Evolutionary conservation across 2,113 vertebrate species (phyloP).

Genomic region (Syngnathus scovelli): DNA sequence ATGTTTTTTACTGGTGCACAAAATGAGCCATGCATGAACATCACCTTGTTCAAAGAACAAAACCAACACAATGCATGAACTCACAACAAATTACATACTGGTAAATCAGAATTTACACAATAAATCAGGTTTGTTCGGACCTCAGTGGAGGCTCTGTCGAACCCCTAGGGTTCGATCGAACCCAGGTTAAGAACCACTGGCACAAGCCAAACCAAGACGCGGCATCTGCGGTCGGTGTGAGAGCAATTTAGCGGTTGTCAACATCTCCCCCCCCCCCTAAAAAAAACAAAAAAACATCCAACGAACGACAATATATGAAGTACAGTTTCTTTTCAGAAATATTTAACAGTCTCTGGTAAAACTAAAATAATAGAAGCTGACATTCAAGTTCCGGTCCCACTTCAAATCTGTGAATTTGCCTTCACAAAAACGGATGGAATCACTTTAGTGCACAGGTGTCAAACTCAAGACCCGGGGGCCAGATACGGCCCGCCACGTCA

Average conservation of each 20-base stretch:
- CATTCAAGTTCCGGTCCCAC: conserved; percentile 70
- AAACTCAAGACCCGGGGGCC: too few relatives aligned
- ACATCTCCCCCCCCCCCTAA: conserved; percentile 27
- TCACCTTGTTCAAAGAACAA: too few relatives aligned
- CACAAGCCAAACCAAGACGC: conserved; percentile 39
- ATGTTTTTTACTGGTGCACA: too few relatives aligned
- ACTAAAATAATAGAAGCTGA: conserved; percentile 49
- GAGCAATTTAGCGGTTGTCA: conserved; percentile 39
- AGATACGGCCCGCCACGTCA: too few relatives aligned
- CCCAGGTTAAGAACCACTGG: too few relatives aligned
- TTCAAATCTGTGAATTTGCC: conserved; percentile 59
- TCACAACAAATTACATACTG: too few relatives aligned
- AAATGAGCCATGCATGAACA: too few relatives aligned
- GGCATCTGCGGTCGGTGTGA: conserved; percentile 43
- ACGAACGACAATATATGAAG: conserved; percentile 52
- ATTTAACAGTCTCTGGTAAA: conserved; percentile 48
- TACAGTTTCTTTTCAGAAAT: conserved; percentile 40
- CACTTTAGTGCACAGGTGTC: conserved; percentile 58
- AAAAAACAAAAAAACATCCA: conserved; percentile 28
- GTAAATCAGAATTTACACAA: too few relatives aligned
- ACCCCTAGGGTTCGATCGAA: too few relatives aligned
- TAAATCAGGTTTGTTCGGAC: too few relatives aligned
- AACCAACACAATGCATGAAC: too few relatives aligned
- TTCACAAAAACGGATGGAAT: conserved; percentile 64
- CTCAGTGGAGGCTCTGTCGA: too few relatives aligned